Base-by-base conservation (phyloP, 2,797 vertebrate genomes). In the Rousettus madagascariensis region DNA sequence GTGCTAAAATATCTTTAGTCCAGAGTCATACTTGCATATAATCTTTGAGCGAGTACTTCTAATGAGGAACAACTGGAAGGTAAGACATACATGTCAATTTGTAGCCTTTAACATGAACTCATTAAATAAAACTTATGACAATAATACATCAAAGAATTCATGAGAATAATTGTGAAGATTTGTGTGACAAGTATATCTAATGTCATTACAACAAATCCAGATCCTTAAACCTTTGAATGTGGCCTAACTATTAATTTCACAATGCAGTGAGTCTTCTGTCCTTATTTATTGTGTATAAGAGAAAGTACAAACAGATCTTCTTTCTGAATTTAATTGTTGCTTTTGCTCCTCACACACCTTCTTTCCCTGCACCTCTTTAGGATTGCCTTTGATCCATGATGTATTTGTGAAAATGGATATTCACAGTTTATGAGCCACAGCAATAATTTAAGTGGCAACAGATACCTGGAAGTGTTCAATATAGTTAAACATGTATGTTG, bases 381-480 rank as follows among this genome's bases (percentile, higher is more conserved):
- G 38, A 91, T 19, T 84, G 78, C 87, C 91, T 90, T 15, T 79
- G 85, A 94, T 65, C 68, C 11, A 28, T 86, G 79, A 94, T 33
- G 2, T 87, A 66, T 79, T 96, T 95, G 57, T 93, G 92, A 95
- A 96, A 98, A 98, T 92, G 95, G 86, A 95, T 93, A 82, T 85
- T 97, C 94, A 80, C 13, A 91, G 78, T 92, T 96, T 94, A 68
- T 33, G 87, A 53, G 53, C 96, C 72, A 90, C 63, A 90, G 88
- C 69, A 97, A 90, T 94, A 85, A 97, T 97, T 96, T 95, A 78
- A 94, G 53, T 43, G 95, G 22, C 69, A 41, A 94, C 93, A 93
- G 61, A 2, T 98, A 85, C 95, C 46, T 87, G 83, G 86, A 97
- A 49, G 24, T 90, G 43, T 53, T 93, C 68, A 89, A 28, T 95